Evolutionary conservation across 1,140 invertebrate species (phyloP).

Genomic region (Eupeodes corollae): DNA sequence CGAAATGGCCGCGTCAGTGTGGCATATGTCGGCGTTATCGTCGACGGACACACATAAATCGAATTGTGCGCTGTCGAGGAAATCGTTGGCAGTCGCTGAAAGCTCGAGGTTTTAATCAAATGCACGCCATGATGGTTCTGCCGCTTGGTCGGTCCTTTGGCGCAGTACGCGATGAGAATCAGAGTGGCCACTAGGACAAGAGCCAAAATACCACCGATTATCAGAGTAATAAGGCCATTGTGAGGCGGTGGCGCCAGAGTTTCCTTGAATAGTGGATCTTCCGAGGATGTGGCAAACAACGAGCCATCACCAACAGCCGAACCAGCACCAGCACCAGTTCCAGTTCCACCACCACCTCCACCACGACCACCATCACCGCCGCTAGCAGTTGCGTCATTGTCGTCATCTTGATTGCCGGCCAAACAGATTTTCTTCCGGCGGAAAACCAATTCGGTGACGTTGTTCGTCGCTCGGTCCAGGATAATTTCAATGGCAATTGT

Average conservation of each 20-base stretch:
- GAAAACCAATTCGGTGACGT: conserved; percentile 66
- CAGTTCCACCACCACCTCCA: conserved; percentile 16
- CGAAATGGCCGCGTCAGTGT: conserved; percentile 34
- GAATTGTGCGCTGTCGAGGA: conserved; percentile 33
- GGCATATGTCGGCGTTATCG: conserved; percentile 30
- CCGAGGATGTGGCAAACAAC: conserved; percentile 2
- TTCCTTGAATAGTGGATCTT: conserved; percentile 30
- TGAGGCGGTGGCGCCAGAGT: conserved; percentile 23
- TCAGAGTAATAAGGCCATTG: conserved; percentile 27
- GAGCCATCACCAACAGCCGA: conserved; percentile 5
- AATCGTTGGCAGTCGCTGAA: conserved; percentile 32
- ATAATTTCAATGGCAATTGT: conserved; percentile 78
- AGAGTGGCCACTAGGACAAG: conserved; percentile 28
- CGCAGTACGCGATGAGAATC: conserved; percentile 34
- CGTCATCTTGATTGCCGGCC: conserved; percentile 14
- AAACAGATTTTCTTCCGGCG: conserved; percentile 73
- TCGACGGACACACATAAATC: conserved; percentile 34
- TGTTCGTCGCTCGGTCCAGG: conserved; percentile 47
- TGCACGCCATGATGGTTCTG: conserved; percentile 28
- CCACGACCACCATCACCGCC: background rate
- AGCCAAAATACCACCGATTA: conserved; percentile 30
- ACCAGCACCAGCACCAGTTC: conserved; percentile 11
- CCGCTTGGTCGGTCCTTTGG: conserved; percentile 31
- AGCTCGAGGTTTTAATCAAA: conserved; percentile 33
- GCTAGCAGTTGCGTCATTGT: background rate